Percentiles rank a stretch among this genome's conserved stretches.
Evolutionary conservation across 2,888 invertebrate species (phyloP).

Genomic region (Gryllus longicercus): DNA sequence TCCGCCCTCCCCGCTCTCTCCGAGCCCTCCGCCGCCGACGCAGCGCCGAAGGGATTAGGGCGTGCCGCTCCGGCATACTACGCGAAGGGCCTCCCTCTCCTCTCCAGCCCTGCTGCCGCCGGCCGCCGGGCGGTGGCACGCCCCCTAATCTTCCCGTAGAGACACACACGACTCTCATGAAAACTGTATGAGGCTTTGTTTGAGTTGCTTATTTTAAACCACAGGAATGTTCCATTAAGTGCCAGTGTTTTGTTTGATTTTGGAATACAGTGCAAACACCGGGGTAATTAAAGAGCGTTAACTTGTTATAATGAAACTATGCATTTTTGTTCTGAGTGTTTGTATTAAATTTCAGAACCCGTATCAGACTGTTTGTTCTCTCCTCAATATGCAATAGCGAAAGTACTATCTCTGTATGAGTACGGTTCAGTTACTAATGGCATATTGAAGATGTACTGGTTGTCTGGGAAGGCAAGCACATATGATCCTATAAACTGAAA

Average conservation of each 20-base stretch:
- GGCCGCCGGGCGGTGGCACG: background rate
- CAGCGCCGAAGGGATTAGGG: background rate
- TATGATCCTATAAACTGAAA: too few relatives aligned
- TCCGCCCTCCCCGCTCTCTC: background rate
- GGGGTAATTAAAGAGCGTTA: background rate
- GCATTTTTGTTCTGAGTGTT: too few relatives aligned
- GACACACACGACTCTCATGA: background rate
- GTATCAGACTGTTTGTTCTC: too few relatives aligned
- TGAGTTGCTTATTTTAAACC: background rate
- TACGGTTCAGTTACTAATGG: too few relatives aligned
- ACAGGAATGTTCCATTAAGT: background rate
- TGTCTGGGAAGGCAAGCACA: too few relatives aligned
- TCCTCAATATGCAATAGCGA: too few relatives aligned
- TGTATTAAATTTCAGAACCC: too few relatives aligned
- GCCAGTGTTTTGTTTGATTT: background rate
- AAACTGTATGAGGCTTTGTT: constrained; percentile 8
- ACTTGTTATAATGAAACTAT: background rate
- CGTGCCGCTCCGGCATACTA: background rate
- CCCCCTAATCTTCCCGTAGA: background rate
- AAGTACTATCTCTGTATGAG: too few relatives aligned
- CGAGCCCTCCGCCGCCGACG: background rate
- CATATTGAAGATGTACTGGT: too few relatives aligned
- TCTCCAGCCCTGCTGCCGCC: too few relatives aligned
- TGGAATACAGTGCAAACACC: background rate
- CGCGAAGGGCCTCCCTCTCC: background rate